Percentiles rank a stretch among this genome's conserved stretches.
These are phyloP conservation scores for Peromyscus leucopus DNA, from an alignment of 2,113 vertebrate species.

Conservation along the genomic window DNA sequence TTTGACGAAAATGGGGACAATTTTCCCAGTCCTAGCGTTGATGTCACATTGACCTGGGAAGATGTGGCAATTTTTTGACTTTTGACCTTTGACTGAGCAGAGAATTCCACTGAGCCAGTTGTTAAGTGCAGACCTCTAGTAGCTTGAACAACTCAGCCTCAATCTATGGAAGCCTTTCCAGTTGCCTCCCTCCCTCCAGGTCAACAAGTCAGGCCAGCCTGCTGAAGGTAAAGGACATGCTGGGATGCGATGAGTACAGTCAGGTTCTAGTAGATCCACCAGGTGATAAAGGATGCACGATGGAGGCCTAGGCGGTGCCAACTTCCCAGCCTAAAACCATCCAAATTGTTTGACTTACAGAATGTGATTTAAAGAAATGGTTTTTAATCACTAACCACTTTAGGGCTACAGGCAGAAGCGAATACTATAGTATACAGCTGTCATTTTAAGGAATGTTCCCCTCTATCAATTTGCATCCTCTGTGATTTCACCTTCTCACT, in stretches of 20 bases:
- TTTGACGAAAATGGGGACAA: too few relatives aligned
- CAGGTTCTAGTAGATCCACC: too few relatives aligned
- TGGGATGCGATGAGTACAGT: neutral
- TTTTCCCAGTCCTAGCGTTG: too few relatives aligned
- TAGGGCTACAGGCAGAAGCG: neutral
- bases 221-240: neutral
- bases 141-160: neutral
- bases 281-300: neutral
- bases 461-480: neutral
- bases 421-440: neutral
- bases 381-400: constrained; percentile 2
- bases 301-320: too few relatives aligned
- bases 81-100: neutral
- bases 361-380: neutral
- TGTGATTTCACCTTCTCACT: neutral
- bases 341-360: neutral
- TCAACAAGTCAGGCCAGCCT: neutral
- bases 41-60: too few relatives aligned
- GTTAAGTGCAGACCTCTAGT: neutral
- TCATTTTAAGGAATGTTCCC: neutral
- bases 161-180: neutral
- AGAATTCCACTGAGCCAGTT: neutral
- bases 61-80: too few relatives aligned
- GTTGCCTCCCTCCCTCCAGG: neutral
- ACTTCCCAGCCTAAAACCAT: neutral